Percentiles rank a stretch among this genome's conserved stretches.
These are phyloP conservation scores for Aphyosemion australe DNA, from an alignment of 2,113 vertebrate species.

Conservation along the genomic window DNA sequence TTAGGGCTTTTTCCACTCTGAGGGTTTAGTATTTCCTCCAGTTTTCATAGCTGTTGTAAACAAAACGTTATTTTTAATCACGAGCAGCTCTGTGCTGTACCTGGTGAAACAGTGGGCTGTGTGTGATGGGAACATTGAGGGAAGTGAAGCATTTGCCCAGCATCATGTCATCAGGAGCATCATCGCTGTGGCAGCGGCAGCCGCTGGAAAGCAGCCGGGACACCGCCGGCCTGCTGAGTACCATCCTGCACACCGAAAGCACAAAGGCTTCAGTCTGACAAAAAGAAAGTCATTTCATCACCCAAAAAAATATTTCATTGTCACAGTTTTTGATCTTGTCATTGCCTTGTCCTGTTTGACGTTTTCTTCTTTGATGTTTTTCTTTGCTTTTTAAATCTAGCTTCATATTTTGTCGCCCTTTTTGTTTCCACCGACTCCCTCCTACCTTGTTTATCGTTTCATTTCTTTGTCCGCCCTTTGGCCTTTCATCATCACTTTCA, in stretches of 20 bases:
- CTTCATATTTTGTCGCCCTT: no score
- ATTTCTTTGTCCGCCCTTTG: not conserved
- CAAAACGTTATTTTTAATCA: no score
- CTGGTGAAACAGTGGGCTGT: constrained; percentile 92
- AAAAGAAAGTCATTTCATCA: not conserved
- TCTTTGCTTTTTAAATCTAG: not conserved
- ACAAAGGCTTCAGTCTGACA: not conserved
- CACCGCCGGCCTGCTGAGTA: constrained; percentile 86
- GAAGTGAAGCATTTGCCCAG: constrained; percentile 89
- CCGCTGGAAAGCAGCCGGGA: constrained; percentile 82
- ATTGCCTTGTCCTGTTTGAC: no score
- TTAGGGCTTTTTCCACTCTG: no score
- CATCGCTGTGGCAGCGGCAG: constrained; percentile 87
- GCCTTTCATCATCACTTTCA: not conserved
- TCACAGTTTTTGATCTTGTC: not conserved
- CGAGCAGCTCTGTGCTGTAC: constrained; percentile 21
- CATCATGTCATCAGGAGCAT: constrained; percentile 94
- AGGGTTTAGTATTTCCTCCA: no score
- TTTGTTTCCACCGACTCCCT: not conserved
- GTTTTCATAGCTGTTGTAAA: no score
- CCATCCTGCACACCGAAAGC: constrained; percentile 80
- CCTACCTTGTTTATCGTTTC: not conserved
- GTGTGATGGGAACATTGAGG: constrained; percentile 85
- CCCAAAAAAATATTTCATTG: not conserved
- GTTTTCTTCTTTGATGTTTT: not conserved